A percentile compares a stretch with the other conserved stretches of the same genome.
phyloP scores from a whole-genome alignment of 2,113 vertebrate species.

The Mesocricetus auratus region DNA sequence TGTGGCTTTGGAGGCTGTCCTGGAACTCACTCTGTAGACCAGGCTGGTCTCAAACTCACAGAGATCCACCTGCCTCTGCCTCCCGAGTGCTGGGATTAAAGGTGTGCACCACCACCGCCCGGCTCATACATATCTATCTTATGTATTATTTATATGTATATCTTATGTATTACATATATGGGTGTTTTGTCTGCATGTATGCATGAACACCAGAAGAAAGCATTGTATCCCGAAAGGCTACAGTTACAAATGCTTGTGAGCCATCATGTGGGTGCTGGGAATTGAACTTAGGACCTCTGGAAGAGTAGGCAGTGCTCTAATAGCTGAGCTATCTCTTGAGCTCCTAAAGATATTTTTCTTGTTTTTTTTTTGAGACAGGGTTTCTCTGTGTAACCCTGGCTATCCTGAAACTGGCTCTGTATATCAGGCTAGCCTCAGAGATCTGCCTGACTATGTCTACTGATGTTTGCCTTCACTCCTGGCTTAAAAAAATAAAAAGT shows the following conservation, averaged over 20 bases:
- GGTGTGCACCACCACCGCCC: too few species aligned
- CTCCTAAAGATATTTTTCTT: background rate
- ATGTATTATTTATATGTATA: too few species aligned
- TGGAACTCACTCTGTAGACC: too few species aligned
- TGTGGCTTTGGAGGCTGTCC: too few species aligned
- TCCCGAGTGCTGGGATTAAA: too few species aligned
- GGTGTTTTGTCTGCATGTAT: background rate
- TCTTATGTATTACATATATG: background rate
- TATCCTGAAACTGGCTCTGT: background rate
- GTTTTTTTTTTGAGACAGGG: background rate
- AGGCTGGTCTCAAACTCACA: too few species aligned
- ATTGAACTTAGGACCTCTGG: background rate
- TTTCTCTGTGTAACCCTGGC: background rate
- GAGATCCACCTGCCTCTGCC: too few species aligned
- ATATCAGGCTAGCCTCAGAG: background rate
- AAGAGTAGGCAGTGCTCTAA: background rate
- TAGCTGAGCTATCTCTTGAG: background rate
- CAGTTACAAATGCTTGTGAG: background rate
- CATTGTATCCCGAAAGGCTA: background rate
- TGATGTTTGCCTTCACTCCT: background rate
- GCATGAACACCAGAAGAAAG: background rate
- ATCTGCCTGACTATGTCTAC: background rate
- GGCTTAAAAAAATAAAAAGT: background rate
- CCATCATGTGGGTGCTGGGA: background rate
- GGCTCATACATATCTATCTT: too few species aligned